These are phyloP conservation scores for Drosophila tristis DNA, from an alignment of 1,140 invertebrate species.

Conservation along the genomic window DNA sequence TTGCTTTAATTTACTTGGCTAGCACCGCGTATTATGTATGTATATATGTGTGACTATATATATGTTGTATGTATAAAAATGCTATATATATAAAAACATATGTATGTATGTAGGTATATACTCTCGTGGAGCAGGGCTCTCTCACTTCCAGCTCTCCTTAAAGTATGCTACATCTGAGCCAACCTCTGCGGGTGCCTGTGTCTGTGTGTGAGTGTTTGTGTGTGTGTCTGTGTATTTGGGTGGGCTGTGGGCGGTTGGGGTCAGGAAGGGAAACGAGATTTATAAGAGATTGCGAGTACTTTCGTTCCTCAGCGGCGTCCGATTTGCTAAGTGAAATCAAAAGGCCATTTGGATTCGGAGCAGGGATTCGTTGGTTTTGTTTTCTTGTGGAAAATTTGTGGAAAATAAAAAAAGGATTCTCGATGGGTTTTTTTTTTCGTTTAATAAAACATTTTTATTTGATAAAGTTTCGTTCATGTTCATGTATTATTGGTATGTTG, in stretches of 20 bases:
- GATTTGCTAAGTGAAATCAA: conserved; percentile 35
- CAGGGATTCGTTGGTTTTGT: conserved; percentile 13
- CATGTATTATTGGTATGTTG: conserved; percentile 77
- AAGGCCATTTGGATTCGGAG: conserved; percentile 23
- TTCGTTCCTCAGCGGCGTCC: conserved; percentile 60
- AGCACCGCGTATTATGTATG: conserved; percentile 73
- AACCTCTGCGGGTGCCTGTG: conserved; percentile 3
- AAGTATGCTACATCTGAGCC: conserved; percentile 29
- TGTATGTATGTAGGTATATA: neutral
- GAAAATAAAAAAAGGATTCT: conserved; percentile 61
- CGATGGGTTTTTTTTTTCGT: conserved; percentile 70
- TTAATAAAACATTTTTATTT: conserved; percentile 79
- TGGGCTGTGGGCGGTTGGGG: neutral
- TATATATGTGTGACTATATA: conserved; percentile 42
- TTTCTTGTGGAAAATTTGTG: conserved; percentile 31
- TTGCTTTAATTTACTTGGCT: conserved; percentile 52
- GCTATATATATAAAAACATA: conserved; percentile 17
- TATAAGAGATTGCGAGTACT: conserved; percentile 64
- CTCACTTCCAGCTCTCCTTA: neutral
- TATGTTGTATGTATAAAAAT: conserved; percentile 50
- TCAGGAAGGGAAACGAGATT: neutral
- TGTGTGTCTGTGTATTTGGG: conserved; percentile 7
- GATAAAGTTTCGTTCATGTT: conserved; percentile 78
- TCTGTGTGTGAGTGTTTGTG: conserved; percentile 6
- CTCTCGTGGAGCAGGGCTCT: neutral